Conservation (phyloP, 2,797 vertebrate genomes). For the Psittacula echo region DNA sequence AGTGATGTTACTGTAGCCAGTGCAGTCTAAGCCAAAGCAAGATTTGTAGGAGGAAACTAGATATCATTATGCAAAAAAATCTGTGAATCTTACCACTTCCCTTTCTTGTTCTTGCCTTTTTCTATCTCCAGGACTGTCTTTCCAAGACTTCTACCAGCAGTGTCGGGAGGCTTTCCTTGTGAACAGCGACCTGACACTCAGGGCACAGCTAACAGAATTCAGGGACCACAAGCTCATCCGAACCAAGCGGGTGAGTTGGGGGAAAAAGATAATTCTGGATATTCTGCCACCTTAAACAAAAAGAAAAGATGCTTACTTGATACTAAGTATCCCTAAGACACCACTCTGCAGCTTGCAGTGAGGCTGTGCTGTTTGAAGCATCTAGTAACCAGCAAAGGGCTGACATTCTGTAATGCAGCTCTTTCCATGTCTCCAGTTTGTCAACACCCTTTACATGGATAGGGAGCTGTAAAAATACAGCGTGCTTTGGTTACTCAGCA, state of each 20-base stretch:
- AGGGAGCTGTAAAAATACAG: neutral
- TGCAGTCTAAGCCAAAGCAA: neutral
- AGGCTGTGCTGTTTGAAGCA: neutral
- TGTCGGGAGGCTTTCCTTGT: slow-evolving; percentile 97
- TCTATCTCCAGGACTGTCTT: slow-evolving; percentile 86
- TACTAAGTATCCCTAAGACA: neutral
- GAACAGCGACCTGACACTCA: slow-evolving; percentile 94
- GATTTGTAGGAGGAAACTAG: neutral
- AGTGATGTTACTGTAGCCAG: neutral
- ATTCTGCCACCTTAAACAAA: neutral
- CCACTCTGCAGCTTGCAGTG: neutral
- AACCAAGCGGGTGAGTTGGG: slow-evolving; percentile 87
- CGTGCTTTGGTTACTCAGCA: neutral
- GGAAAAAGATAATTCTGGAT: neutral
- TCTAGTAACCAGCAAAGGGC: neutral
- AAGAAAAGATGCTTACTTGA: neutral
- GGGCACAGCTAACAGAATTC: slow-evolving; percentile 97
- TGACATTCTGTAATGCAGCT: neutral
- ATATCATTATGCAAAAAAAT: neutral
- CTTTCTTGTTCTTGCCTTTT: neutral
- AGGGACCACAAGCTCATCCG: slow-evolving; percentile 96
- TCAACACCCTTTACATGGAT: neutral
- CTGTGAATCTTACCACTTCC: neutral
- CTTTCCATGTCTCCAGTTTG: neutral
- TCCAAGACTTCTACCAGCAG: slow-evolving; percentile 98